A percentile compares a stretch with the other conserved stretches of the same genome.
phyloP scores from a whole-genome alignment of 37 sponge, comb jelly and placozoan species.

The Geodia barretti region DNA sequence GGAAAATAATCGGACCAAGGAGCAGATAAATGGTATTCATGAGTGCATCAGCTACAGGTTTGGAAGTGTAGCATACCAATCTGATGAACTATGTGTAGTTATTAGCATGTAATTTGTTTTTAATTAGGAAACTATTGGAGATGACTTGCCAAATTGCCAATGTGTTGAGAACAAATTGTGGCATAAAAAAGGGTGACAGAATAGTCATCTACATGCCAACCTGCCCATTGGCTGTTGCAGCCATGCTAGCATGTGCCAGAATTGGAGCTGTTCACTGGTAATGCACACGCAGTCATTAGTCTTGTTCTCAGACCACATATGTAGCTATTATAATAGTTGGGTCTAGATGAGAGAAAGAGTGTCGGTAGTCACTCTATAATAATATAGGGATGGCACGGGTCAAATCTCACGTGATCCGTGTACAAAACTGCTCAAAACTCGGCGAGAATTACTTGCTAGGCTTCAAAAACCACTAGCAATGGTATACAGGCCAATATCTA shows the following conservation, averaged over 20 bases:
- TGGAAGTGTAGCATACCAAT: neutral
- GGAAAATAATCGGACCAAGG: slow-evolving; percentile 66
- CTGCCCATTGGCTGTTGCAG: slow-evolving; percentile 29
- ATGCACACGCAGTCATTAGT: neutral
- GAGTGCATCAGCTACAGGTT: slow-evolving; percentile 64
- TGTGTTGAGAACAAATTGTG: slow-evolving; percentile 44
- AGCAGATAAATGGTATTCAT: neutral
- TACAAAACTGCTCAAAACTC: too few species aligned
- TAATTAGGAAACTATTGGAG: slow-evolving; percentile 43
- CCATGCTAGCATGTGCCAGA: slow-evolving; percentile 73
- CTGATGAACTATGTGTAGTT: too few species aligned
- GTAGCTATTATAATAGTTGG: too few species aligned
- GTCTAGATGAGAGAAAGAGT: too few species aligned
- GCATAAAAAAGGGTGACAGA: slow-evolving; percentile 69
- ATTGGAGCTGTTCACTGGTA: slow-evolving; percentile 79
- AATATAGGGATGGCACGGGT: too few species aligned
- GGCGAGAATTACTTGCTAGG: too few species aligned
- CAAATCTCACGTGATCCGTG: too few species aligned
- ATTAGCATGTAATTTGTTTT: too few species aligned
- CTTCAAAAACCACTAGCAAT: too few species aligned
- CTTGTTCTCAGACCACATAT: neutral
- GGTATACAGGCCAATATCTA: too few species aligned
- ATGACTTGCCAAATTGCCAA: slow-evolving; percentile 70
- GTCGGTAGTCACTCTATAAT: too few species aligned
- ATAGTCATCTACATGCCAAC: slow-evolving; percentile 74